Evolutionary conservation across 2,113 vertebrate species (phyloP).

Genomic region (Anoura caudifer): DNA sequence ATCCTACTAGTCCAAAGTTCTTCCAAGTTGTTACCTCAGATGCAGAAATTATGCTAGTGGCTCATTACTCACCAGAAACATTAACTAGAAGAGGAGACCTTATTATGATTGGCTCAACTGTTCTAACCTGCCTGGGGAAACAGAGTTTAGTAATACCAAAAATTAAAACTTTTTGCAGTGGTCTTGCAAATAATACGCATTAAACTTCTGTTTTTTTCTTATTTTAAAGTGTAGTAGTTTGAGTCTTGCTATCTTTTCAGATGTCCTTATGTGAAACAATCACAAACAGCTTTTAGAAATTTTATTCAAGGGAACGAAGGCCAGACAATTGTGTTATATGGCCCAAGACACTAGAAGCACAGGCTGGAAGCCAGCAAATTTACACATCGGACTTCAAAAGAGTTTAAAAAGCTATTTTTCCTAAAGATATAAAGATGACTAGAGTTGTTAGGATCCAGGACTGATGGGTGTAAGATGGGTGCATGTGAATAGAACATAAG

Average conservation of each 20-base stretch:
- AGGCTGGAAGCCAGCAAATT: not conserved
- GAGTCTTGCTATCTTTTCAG: constrained; percentile 41
- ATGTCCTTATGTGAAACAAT: constrained; percentile 44
- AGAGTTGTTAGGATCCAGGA: not conserved
- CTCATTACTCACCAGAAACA: constrained; percentile 45
- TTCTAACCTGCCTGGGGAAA: constrained; percentile 25
- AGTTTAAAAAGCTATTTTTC: not conserved
- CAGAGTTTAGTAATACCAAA: not conserved
- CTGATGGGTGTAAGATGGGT: not conserved
- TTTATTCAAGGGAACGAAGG: not conserved
- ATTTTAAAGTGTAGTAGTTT: constrained; percentile 30
- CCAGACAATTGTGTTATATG: constrained; percentile 20
- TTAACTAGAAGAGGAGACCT: not conserved
- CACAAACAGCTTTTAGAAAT: constrained; percentile 38
- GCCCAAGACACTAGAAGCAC: not conserved
- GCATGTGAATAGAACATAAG: not conserved
- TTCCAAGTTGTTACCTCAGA: not conserved
- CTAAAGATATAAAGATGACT: not conserved
- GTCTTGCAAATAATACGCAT: constrained; percentile 44
- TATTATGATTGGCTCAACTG: not conserved
- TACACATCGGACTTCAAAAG: not conserved
- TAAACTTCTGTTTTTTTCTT: not conserved
- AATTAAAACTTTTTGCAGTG: constrained; percentile 56
- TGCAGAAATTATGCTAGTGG: not conserved
- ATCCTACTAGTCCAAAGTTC: not conserved